These are phyloP conservation scores for Microcebus griseorufus DNA, from an alignment of 2,113 vertebrate genomes.

Conservation along the genomic window DNA sequence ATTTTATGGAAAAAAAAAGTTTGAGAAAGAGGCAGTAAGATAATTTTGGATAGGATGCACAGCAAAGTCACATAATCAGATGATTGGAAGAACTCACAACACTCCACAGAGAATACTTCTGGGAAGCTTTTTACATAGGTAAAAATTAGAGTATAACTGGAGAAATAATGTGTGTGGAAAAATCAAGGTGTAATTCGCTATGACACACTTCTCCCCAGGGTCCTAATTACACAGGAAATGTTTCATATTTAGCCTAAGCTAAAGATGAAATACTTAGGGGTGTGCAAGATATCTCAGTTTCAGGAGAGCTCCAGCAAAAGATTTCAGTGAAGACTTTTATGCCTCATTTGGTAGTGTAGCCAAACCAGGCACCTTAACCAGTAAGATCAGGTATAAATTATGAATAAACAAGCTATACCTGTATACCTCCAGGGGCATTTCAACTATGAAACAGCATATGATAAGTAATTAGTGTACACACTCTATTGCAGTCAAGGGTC, in stretches of 20 bases:
- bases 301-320: background rate
- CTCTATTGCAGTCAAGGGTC: background rate
- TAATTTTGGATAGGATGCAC: background rate
- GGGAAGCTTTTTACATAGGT: background rate
- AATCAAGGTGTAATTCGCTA: background rate
- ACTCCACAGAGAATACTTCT: background rate
- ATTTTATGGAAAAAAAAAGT: background rate
- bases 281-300: background rate
- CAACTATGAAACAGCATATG: background rate
- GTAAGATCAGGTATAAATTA: background rate
- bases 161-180: background rate
- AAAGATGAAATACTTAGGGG: background rate
- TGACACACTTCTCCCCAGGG: background rate
- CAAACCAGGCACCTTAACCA: background rate
- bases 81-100: background rate
- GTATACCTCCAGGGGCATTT: background rate
- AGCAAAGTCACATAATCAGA: background rate
- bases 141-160: background rate
- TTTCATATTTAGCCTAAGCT: background rate
- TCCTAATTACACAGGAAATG: background rate
- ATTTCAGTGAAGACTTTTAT: background rate
- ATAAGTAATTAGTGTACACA: background rate
- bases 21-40: background rate
- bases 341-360: background rate
- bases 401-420: background rate